Conservation (phyloP, 2,797 vertebrate species). For the Gymnocypris eckloni region DNA sequence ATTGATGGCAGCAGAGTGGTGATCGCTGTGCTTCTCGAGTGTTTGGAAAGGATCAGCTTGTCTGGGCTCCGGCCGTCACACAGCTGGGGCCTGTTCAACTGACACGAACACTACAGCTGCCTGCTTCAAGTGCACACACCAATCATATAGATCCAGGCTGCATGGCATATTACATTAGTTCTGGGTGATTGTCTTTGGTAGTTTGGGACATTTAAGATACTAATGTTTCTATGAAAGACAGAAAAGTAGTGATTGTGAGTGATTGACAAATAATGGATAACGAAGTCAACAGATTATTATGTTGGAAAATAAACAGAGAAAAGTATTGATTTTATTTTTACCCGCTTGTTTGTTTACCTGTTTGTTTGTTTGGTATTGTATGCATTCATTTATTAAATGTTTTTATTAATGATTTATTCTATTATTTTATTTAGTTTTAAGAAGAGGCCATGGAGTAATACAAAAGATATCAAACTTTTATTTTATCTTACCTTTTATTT, state of each 20-base stretch:
- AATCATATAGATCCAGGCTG: slow-evolving; percentile 17
- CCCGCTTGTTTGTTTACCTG: neutral
- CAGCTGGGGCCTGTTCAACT: slow-evolving; percentile 44
- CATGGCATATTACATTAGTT: slow-evolving; percentile 33
- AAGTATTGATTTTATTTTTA: neutral
- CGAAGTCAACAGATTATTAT: neutral
- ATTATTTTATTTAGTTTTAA: too few relatives aligned
- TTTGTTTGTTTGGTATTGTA: neutral
- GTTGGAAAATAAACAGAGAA: neutral
- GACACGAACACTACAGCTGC: slow-evolving; percentile 34
- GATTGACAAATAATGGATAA: neutral
- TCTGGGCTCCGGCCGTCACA: slow-evolving; percentile 49
- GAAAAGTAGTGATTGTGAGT: too few relatives aligned
- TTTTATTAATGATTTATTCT: too few relatives aligned
- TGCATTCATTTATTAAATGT: too few relatives aligned
- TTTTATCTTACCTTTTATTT: neutral
- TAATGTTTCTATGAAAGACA: neutral
- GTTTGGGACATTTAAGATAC: neutral
- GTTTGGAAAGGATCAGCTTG: slow-evolving; percentile 60
- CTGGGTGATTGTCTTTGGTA: slow-evolving; percentile 16
- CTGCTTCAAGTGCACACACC: neutral
- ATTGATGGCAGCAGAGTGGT: slow-evolving; percentile 42
- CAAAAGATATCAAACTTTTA: too few relatives aligned
- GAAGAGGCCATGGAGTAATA: too few relatives aligned
- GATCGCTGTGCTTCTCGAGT: slow-evolving; percentile 38